These are phyloP conservation scores for Aphelenchoides avenae DNA, from an alignment of 1,140 invertebrate species.

Conservation along the genomic window DNA sequence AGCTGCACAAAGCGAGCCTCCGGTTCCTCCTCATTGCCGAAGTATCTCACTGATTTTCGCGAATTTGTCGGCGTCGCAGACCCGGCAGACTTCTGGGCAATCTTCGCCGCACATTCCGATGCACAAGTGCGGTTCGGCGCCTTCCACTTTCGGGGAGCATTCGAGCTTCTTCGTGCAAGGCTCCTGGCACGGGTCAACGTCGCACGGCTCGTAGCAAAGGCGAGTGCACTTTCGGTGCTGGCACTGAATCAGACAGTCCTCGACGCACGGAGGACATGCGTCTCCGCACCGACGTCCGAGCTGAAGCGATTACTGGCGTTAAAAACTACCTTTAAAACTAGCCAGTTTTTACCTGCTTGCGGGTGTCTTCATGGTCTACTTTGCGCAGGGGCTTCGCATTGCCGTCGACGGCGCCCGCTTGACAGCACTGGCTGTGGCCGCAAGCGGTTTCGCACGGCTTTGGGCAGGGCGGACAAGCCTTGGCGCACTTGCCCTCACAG, in stretches of 20 bases:
- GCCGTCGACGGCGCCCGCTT: neutral
- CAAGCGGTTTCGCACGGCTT: slow-evolving; percentile 12
- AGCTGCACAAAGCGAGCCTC: neutral
- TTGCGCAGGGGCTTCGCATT: neutral
- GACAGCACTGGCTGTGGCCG: slow-evolving; percentile 13
- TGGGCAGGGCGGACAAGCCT: slow-evolving; percentile 15
- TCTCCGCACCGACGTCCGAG: slow-evolving; percentile 13
- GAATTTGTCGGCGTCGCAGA: too few relatives aligned
- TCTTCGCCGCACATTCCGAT: too few relatives aligned
- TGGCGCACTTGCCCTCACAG: slow-evolving; percentile 10
- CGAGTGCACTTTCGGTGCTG: slow-evolving; percentile 3
- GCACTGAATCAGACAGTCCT: slow-evolving; percentile 7
- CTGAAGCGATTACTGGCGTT: too few relatives aligned
- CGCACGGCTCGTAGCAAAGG: slow-evolving; percentile 7
- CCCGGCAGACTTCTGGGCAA: too few relatives aligned
- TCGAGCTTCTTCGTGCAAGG: slow-evolving; percentile 2
- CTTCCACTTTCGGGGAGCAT: slow-evolving; percentile 4
- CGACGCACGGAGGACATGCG: slow-evolving; percentile 4
- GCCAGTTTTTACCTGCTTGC: too few relatives aligned
- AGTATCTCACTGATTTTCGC: neutral
- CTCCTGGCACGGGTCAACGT: slow-evolving; percentile 4
- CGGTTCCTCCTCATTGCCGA: slow-evolving; percentile 2
- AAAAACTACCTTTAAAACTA: too few relatives aligned
- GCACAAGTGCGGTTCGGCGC: too few relatives aligned
- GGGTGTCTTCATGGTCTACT: slow-evolving; percentile 1